Base-by-base conservation (phyloP, 2,888 invertebrate species). In the Trissolcus japonicus region DNA sequence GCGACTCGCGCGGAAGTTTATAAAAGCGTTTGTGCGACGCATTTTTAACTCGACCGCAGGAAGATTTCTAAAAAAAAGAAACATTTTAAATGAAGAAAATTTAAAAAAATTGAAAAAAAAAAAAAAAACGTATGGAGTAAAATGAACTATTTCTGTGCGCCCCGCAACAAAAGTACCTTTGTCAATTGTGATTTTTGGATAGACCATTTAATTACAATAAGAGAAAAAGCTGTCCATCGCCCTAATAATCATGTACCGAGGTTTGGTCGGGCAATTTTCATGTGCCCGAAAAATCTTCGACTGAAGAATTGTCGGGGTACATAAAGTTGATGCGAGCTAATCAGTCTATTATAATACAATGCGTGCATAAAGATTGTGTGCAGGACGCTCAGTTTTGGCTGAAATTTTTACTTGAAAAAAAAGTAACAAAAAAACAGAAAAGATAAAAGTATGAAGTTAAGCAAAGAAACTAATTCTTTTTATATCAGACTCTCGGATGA, bases 101-200 rank as follows among this genome's bases (percentile, higher is more conserved):
- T 6, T 51, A 17, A 19, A 17, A 51, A 19, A 11, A 19, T 19
- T 19, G 19, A 19, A 19, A 51, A 17, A 17, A 51, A 17, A 17
- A 17, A 19, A 4, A n/a, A 46, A 16, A n/a, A 46, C 1, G n/a
- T 46, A 46, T 16, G 14, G 46, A 46, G 16, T 35, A 35, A 35
- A 16, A 46, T 51, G 19, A 19, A 51, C 19, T 35, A 62, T 84
- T 86, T 87, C 85, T 86, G 86, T 86, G 86, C 86, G 85, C 80
- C 77, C 86, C 85, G 86, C 80, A 82, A 82, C 84, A 81, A 82
- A 80, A 79, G 80, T 83, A 86, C 83, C 86, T 87, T 85, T 85
- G 87, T 88, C 86, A 88, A 88, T 88, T 87, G 87, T 86, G 83
- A 86, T 85, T 87, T 83, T 87, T 86, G 85, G 84, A 86, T 86